Conservation (phyloP, 2,888 invertebrate species). For the Eumerus sabulonum region DNA sequence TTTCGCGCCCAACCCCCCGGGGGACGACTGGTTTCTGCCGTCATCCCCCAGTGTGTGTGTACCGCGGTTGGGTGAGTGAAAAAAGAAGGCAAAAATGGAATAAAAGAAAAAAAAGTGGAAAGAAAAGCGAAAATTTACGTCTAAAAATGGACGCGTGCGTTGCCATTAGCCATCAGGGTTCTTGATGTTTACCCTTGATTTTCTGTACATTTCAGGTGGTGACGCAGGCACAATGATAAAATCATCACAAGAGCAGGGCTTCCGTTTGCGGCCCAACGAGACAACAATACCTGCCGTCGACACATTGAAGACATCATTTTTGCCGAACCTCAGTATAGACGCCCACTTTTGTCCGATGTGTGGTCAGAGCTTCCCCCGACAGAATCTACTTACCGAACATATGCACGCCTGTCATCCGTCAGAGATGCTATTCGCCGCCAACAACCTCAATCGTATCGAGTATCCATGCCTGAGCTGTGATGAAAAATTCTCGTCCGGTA, state of each 20-base stretch:
- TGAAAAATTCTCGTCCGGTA: constrained; percentile 75
- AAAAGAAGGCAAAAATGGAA: constrained; percentile 3
- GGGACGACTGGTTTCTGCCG: constrained; percentile 64
- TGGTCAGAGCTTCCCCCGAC: constrained; percentile 76
- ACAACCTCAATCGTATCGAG: constrained; percentile 71
- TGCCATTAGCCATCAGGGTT: constrained; percentile 45
- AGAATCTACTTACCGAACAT: constrained; percentile 75
- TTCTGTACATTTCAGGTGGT: constrained; percentile 62
- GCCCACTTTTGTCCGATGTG: constrained; percentile 77
- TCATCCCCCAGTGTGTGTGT: constrained; percentile 67
- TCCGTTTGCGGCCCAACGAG: constrained; percentile 70
- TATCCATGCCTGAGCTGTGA: constrained; percentile 77
- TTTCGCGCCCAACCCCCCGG: constrained; percentile 69
- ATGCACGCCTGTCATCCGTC: constrained; percentile 76
- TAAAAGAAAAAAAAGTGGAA: too few species aligned
- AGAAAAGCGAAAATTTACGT: constrained; percentile 58
- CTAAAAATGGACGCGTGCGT: constrained; percentile 69
- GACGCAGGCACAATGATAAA: constrained; percentile 74
- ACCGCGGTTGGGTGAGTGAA: background rate
- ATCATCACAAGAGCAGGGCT: constrained; percentile 78
- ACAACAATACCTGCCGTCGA: constrained; percentile 72
- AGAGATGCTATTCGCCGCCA: constrained; percentile 69
- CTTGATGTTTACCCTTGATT: constrained; percentile 56
- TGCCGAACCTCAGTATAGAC: constrained; percentile 77
- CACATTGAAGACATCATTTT: constrained; percentile 76